Conservation (phyloP, 2,797 vertebrate genomes). For the Geotrypetes seraphini region DNA sequence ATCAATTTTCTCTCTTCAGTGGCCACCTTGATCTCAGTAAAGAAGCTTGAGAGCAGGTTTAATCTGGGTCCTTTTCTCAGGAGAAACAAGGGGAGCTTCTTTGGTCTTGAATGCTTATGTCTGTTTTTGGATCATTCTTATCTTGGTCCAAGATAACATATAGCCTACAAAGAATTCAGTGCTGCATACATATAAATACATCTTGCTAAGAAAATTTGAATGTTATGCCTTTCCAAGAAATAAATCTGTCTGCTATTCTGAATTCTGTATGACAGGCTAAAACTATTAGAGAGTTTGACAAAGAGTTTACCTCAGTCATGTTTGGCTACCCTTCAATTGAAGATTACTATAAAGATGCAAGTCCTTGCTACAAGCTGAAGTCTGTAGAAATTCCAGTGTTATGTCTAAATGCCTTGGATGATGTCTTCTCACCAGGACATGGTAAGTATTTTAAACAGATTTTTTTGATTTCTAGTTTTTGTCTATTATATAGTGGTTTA, state of each 20-base stretch:
- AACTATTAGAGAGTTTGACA: slow-evolving; percentile 92
- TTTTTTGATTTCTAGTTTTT: no score
- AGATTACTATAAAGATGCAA: slow-evolving; percentile 90
- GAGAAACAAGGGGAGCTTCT: no score
- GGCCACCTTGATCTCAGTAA: no score
- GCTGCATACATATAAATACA: no score
- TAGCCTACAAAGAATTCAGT: no score
- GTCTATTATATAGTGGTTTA: no score
- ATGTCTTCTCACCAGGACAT: slow-evolving; percentile 90
- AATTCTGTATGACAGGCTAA: slow-evolving; percentile 70
- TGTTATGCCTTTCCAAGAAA: slow-evolving; percentile 10
- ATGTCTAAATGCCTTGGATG: slow-evolving; percentile 91
- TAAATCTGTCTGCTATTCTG: slow-evolving; percentile 17
- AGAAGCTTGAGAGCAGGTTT: no score
- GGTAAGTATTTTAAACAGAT: slow-evolving; percentile 69
- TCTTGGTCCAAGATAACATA: no score
- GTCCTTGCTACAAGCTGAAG: slow-evolving; percentile 78
- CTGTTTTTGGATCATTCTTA: no score
- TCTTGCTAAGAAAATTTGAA: slow-evolving; percentile 88
- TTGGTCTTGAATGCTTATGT: no score
- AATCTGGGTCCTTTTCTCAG: no score
- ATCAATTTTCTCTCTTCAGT: no score
- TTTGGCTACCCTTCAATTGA: slow-evolving; percentile 89
- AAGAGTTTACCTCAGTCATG: slow-evolving; percentile 91
- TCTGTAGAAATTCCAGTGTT: slow-evolving; percentile 92